phyloP scores from a whole-genome alignment of 2,888 invertebrate species.

The Lithodes maja region DNA sequence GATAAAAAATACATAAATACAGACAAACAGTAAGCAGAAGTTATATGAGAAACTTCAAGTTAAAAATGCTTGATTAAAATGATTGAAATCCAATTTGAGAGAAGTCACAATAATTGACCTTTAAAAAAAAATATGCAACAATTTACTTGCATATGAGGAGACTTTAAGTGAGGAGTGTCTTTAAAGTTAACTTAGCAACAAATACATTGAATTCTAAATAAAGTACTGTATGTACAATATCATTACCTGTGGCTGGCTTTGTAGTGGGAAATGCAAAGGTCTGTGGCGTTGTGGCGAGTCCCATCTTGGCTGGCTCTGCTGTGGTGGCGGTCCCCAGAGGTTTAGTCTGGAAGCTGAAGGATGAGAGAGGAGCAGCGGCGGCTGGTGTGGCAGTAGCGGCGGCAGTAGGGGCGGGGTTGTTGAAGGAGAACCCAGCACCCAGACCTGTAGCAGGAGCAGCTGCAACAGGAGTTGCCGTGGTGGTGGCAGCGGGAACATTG shows the following conservation, averaged over 20 bases:
- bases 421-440: constrained; percentile 6
- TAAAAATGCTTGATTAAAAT: too few relatives aligned
- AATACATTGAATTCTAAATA: too few relatives aligned
- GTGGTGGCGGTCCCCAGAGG: neutral
- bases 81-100: too few relatives aligned
- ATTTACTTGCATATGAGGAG: too few relatives aligned
- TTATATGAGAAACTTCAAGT: too few relatives aligned
- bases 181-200: too few relatives aligned
- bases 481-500: neutral
- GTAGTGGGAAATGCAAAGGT: neutral
- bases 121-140: too few relatives aligned
- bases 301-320: neutral
- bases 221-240: too few relatives aligned
- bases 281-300: constrained; percentile 7
- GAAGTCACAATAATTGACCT: too few relatives aligned
- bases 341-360: constrained; percentile 7
- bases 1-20: too few relatives aligned
- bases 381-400: neutral
- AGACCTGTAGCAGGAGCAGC: neutral
- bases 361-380: neutral
- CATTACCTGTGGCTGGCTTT: neutral
- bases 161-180: too few relatives aligned
- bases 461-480: neutral
- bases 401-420: neutral
- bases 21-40: too few relatives aligned